Evolutionary conservation across 2,113 vertebrate genomes (phyloP), one percentile per base, ranked within the genome.

Genomic region (Bufo gargarizans): DNA sequence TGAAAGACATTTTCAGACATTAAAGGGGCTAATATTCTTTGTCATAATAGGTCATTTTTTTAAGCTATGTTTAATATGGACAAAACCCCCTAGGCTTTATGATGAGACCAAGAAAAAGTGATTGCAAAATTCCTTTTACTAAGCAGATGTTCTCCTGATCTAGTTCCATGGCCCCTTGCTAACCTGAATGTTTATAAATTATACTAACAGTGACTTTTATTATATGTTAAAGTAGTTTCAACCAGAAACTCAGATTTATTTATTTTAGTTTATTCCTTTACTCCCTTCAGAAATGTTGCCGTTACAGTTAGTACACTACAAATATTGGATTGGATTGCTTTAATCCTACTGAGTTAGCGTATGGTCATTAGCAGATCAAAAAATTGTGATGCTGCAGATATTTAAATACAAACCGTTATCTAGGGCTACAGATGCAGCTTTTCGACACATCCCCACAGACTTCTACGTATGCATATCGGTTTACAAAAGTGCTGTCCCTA

Each of bases 191-290:
- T 91, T 89, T 69, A 33, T 56, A 89, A 89, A 86, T 84, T 80
- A 81, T 80, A 80, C 87, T 2, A 94, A 91, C 85, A 86, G 49
- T 79, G 85, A 86, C 85, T 86, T 86, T 86, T 86, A 86, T 86
- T 86, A 86, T 79, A 86, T 65, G 74, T 67, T 86, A 13, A 67
- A 86, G 74, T 67, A 78, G 76, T 86, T 86, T 79, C 67, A 59
- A 59, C 45, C 19, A 77, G 74, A 78, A 86, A 77, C 72, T 61
- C 58, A 63, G 47, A 83, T 65, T 83, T 77, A 76, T 86, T 86
- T 86, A 86, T 86, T 77, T 86, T 78, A 22, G 55, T 77, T 85
- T 85, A 53, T 49, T 58, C 43, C 19, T 65, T 77, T 65, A 59
- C 55, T 76, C 47, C 74, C 74, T 6, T 16, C 67, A 53, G 59